phyloP scores from a whole-genome alignment of 1,140 invertebrate species.

The Phortica variegata region DNA sequence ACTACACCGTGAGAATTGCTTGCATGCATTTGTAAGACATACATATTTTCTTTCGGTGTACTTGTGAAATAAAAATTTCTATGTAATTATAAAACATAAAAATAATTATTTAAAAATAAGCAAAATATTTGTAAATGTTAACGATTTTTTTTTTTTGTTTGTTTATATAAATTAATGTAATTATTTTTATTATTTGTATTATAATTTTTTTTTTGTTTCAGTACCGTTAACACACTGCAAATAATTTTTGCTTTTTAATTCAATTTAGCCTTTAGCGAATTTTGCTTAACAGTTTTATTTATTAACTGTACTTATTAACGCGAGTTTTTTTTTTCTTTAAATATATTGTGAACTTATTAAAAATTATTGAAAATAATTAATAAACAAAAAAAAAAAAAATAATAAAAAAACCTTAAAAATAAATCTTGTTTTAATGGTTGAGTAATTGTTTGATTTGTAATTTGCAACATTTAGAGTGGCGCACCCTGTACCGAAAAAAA shows the following conservation, averaged over 20 bases:
- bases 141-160: not conserved
- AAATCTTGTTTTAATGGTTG: too few relatives aligned
- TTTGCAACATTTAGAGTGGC: too few relatives aligned
- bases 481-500: too few relatives aligned
- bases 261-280: slow-evolving; percentile 29
- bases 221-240: not conserved
- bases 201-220: not conserved
- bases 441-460: too few relatives aligned
- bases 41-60: slow-evolving; percentile 38
- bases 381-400: too few relatives aligned
- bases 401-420: too few relatives aligned
- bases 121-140: slow-evolving; percentile 16
- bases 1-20: slow-evolving; percentile 42
- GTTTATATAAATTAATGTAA: slow-evolving; percentile 15
- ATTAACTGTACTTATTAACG: slow-evolving; percentile 52
- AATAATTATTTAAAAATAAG: not conserved
- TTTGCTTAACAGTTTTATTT: slow-evolving; percentile 46
- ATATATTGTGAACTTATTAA: too few relatives aligned
- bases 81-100: too few relatives aligned
- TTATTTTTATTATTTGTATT: slow-evolving; percentile 3
- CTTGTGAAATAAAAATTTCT: slow-evolving; percentile 38
- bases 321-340: slow-evolving; percentile 24
- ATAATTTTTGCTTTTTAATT: slow-evolving; percentile 16
- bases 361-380: too few relatives aligned
- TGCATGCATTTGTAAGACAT: not conserved